Evolutionary conservation across 2,888 invertebrate species (phyloP).

Genomic region (Phyllotreta cruciferae): DNA sequence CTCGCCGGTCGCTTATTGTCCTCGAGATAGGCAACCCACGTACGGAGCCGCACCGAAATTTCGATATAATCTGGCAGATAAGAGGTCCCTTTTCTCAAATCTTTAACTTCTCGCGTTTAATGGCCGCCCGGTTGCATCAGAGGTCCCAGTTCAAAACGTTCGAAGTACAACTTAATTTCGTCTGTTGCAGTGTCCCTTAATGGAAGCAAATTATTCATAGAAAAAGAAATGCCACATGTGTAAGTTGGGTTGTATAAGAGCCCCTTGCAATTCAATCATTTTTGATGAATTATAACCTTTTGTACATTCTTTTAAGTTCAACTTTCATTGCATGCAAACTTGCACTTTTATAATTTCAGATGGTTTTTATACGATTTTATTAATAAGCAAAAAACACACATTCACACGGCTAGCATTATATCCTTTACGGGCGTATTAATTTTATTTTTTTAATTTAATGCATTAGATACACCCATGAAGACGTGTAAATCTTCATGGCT

Average conservation of each 20-base stretch:
- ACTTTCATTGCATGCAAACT: too few species aligned
- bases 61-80: conserved; percentile 59
- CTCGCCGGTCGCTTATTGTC: conserved; percentile 51
- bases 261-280: too few species aligned
- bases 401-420: too few species aligned
- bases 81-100: conserved; percentile 45
- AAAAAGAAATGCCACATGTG: neutral
- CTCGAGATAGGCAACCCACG: conserved; percentile 57
- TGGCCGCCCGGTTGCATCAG: conserved; percentile 41
- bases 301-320: too few species aligned
- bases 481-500: conserved; percentile 15
- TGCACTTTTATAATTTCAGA: too few species aligned
- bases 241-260: too few species aligned
- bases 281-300: too few species aligned
- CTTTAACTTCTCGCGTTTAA: conserved; percentile 41
- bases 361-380: too few species aligned
- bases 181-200: neutral
- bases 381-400: too few species aligned
- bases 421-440: too few species aligned
- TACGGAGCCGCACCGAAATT: conserved; percentile 54
- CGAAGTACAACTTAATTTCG: conserved; percentile 14
- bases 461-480: conserved; percentile 18
- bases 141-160: conserved; percentile 44
- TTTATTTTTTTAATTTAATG: conserved; percentile 5
- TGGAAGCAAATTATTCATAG: neutral